These are phyloP conservation scores for Sarcophaga caerulescens DNA, from an alignment of 2,888 invertebrate genomes.

Conservation along the genomic window DNA sequence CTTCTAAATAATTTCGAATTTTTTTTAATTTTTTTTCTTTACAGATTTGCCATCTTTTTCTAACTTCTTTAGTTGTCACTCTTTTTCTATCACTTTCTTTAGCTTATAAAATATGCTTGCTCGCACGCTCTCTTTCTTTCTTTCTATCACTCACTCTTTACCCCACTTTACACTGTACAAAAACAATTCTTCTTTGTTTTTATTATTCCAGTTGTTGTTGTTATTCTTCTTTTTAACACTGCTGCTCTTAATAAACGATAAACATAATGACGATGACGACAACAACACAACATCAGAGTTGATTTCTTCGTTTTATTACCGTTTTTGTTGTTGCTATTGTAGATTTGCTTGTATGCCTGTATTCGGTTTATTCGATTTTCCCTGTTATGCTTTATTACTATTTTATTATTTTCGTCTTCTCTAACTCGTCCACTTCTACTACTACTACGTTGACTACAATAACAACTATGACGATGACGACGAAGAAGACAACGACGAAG, in stretches of 20 bases:
- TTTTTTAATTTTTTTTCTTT: constrained; percentile 15
- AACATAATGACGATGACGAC: constrained; percentile 6
- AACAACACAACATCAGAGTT: constrained; percentile 49
- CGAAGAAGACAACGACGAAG: constrained; percentile 42
- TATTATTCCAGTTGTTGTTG: background rate
- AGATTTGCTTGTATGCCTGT: constrained; percentile 71
- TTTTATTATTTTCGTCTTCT: constrained; percentile 66
- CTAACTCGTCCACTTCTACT: constrained; percentile 75
- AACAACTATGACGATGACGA: constrained; percentile 45
- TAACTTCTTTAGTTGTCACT: constrained; percentile 12
- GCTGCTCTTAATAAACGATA: constrained; percentile 10
- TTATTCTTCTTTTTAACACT: background rate
- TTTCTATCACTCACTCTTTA: constrained; percentile 65
- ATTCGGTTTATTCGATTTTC: constrained; percentile 72
- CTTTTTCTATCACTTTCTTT: constrained; percentile 29
- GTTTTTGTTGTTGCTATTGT: constrained; percentile 47
- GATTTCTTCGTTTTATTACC: constrained; percentile 58
- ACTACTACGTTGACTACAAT: constrained; percentile 66
- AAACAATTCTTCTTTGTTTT: constrained; percentile 15
- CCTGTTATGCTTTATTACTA: constrained; percentile 71
- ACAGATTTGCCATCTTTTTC: constrained; percentile 45
- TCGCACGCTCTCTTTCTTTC: constrained; percentile 68
- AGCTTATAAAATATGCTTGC: constrained; percentile 31
- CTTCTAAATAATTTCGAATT: constrained; percentile 42
- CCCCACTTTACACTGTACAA: constrained; percentile 11